phyloP scores from a whole-genome alignment of 2,113 vertebrate species.

The Cinclus cinclus region DNA sequence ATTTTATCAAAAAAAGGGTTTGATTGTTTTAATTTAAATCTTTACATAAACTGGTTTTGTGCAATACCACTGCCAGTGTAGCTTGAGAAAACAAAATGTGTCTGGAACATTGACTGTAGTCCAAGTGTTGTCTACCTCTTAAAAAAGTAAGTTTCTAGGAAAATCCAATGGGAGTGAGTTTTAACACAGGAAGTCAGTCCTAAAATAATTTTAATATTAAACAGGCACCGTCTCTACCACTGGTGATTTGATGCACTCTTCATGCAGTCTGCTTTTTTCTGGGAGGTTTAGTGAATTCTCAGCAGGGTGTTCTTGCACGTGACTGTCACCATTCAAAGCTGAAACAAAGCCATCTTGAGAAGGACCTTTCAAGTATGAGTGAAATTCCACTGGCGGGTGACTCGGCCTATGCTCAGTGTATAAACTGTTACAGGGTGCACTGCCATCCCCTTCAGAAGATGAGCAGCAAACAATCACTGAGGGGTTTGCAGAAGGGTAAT shows the following conservation, averaged over 20 bases:
- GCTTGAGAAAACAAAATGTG: slow-evolving; percentile 64
- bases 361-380: slow-evolving; percentile 93
- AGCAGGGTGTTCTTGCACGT: slow-evolving; percentile 79
- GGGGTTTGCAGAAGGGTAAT: slow-evolving; percentile 80
- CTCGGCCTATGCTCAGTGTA: slow-evolving; percentile 81
- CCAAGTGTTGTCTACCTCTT: slow-evolving; percentile 59
- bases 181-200: slow-evolving; percentile 54
- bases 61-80: slow-evolving; percentile 73
- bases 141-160: slow-evolving; percentile 66
- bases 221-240: slow-evolving; percentile 92
- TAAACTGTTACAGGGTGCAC: slow-evolving; percentile 75
- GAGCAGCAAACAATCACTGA: slow-evolving; percentile 83
- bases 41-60: slow-evolving; percentile 73
- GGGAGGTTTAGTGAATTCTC: slow-evolving; percentile 82
- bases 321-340: slow-evolving; percentile 77
- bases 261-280: slow-evolving; percentile 87
- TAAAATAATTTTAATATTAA: slow-evolving; percentile 72
- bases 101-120: slow-evolving; percentile 71
- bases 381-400: slow-evolving; percentile 86
- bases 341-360: slow-evolving; percentile 83
- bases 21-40: slow-evolving; percentile 65
- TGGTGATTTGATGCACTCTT: slow-evolving; percentile 86
- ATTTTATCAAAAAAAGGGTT: slow-evolving; percentile 76
- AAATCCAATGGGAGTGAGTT: slow-evolving; percentile 62
- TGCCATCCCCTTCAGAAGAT: slow-evolving; percentile 81